Conservation (phyloP, 2,797 vertebrate genomes). For the Falco cherrug region DNA sequence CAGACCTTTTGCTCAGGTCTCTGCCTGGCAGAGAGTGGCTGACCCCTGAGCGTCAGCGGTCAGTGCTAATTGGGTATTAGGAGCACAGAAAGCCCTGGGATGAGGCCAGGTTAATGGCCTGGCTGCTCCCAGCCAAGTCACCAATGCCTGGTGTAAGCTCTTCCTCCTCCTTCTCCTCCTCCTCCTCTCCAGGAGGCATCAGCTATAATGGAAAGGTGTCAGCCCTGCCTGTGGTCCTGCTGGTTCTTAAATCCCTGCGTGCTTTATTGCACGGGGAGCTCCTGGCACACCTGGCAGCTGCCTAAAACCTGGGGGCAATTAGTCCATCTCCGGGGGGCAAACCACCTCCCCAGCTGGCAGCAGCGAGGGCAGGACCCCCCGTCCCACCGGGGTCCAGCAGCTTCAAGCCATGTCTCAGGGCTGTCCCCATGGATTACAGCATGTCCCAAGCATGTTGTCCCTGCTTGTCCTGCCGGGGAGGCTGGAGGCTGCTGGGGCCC, state of each 20-base stretch:
- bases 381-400: rapidly evolving
- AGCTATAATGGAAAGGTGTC: rapidly evolving
- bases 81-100: background rate
- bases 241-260: background rate
- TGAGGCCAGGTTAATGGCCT: background rate
- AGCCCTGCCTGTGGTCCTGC: background rate
- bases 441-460: background rate
- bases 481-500: background rate
- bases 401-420: rapidly evolving
- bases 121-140: background rate
- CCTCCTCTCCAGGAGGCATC: background rate
- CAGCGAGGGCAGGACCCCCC: background rate
- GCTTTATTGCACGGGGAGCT: rapidly evolving
- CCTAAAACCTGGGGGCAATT: background rate
- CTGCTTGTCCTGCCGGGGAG: rapidly evolving
- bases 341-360: background rate
- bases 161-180: background rate
- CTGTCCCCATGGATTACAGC: background rate
- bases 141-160: background rate
- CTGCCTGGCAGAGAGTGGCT: background rate
- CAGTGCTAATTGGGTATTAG: background rate
- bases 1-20: background rate
- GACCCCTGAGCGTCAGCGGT: background rate
- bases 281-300: rapidly evolving
- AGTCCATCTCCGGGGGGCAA: rapidly evolving